phyloP scores from a whole-genome alignment of 2,888 invertebrate species.

The Aspidiotus destructor region DNA sequence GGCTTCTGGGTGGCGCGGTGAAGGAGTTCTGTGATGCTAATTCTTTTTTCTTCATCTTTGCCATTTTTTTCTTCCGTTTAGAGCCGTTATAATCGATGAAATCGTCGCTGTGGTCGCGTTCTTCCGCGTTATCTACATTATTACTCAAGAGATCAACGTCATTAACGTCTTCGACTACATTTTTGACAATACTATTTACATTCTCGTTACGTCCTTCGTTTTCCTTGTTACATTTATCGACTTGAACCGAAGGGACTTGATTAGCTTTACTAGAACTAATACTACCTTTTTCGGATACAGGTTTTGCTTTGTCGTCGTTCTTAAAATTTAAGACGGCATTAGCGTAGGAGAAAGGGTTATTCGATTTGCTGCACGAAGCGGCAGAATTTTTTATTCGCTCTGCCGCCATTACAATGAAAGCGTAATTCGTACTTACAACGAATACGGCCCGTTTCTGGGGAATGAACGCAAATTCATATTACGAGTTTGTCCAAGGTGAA shows the following conservation, averaged over 20 bases:
- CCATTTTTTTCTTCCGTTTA: conserved; percentile 28
- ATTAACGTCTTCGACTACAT: conserved; percentile 7
- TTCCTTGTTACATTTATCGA: conserved; percentile 19
- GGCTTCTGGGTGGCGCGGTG: neutral
- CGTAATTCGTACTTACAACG: neutral
- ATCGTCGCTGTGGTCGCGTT: conserved; percentile 15
- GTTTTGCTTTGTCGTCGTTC: conserved; percentile 3
- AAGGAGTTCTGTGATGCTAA: neutral
- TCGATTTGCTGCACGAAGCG: conserved; percentile 23
- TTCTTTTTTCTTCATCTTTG: conserved; percentile 29
- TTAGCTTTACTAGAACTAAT: neutral
- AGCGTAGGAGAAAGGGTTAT: conserved; percentile 23
- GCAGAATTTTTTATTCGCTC: conserved; percentile 10
- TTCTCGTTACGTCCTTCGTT: conserved; percentile 23
- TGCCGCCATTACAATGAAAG: conserved; percentile 13
- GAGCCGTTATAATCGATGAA: conserved; percentile 26
- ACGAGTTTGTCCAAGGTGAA: neutral
- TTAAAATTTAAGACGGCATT: conserved; percentile 27
- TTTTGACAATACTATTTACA: conserved; percentile 8
- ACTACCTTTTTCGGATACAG: too few relatives aligned
- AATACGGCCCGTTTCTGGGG: neutral
- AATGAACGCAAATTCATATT: neutral
- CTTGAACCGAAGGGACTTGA: neutral
- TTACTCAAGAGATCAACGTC: conserved; percentile 8
- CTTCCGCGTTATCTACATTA: neutral